A percentile compares a stretch with the other conserved stretches of the same genome.
Conservation (phyloP, 2,888 invertebrate genomes). For the Atrina japonica region DNA sequence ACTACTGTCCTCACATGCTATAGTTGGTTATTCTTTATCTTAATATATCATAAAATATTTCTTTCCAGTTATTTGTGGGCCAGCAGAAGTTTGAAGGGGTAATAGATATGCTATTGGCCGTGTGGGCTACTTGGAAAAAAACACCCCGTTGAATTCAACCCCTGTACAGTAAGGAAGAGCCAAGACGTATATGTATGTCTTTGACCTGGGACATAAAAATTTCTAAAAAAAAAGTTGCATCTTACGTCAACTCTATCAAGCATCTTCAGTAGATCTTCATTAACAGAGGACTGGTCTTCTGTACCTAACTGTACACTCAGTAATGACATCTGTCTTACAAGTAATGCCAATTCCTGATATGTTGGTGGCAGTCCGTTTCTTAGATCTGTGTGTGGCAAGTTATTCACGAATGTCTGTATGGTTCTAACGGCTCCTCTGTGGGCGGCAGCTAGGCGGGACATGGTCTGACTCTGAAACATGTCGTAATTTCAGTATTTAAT, state of each 20-base stretch:
- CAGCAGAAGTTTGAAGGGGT: no score
- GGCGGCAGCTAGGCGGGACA: conserved; percentile 66
- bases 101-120: no score
- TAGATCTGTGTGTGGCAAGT: conserved; percentile 69
- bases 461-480: conserved; percentile 63
- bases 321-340: conserved; percentile 67
- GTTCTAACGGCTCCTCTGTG: conserved; percentile 73
- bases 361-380: conserved; percentile 67
- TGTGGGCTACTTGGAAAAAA: no score
- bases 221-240: not conserved
- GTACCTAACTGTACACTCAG: conserved; percentile 59
- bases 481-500: no score
- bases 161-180: no score
- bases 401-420: conserved; percentile 73
- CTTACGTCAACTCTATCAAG: conserved; percentile 70
- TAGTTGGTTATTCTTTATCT: no score
- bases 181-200: no score
- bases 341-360: conserved; percentile 69
- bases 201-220: not conserved
- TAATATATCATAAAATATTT: no score
- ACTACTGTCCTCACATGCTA: no score
- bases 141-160: no score
- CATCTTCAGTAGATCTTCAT: conserved; percentile 62
- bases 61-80: no score
- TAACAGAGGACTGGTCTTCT: conserved; percentile 51